Evolutionary conservation across 2,113 vertebrate genomes (phyloP), one percentile per base, ranked within the genome.

Genomic region (Neoarius graeffei): DNA sequence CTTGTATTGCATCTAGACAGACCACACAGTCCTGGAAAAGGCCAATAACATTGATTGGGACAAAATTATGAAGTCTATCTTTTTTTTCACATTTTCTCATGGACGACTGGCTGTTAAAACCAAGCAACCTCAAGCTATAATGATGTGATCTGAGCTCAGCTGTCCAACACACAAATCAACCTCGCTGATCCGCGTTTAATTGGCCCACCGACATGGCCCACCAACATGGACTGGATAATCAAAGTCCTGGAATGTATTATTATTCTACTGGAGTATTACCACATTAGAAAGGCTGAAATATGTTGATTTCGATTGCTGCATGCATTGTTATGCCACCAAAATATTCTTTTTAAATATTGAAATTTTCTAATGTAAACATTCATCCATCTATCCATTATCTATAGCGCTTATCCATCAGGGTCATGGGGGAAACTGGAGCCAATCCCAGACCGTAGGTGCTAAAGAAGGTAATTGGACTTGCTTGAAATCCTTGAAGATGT

Each of bases 1-100:
- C 84, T 80, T 89, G 88, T 85, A 85, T 92, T 94, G 84, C 87
- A 84, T 85, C 57, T 64, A 80, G 82, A 84, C 82, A 79, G 82
- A 67, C 59, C 60, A 80, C 82, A 69, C 82, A 57, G 83, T 79
- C 73, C 60, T 80, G 82, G 42, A 87, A 81, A 87, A 59, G 79
- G 64, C 77, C 73, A 80, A 69, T 79, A 77, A 60, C 59, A 64
- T 11, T 50, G 71, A 67, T 79, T 79, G 74, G 79, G 82, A 84
- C 82, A 79, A 84, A 84, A 79, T 64, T 20, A 76, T 3, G 30
- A 84, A 64, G n/a, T 83, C 81, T 76, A 67, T 27, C n/a, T 87
- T 35, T 67, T 85, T 50, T 80, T 35, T 27, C 14, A 17, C 14
- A 25, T 64, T 50, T 71, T 81, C 79, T 82, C 48, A 35, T n/a